Evolutionary conservation across 2,113 vertebrate genomes (phyloP).

Genomic region (Pluvianellus socialis): DNA sequence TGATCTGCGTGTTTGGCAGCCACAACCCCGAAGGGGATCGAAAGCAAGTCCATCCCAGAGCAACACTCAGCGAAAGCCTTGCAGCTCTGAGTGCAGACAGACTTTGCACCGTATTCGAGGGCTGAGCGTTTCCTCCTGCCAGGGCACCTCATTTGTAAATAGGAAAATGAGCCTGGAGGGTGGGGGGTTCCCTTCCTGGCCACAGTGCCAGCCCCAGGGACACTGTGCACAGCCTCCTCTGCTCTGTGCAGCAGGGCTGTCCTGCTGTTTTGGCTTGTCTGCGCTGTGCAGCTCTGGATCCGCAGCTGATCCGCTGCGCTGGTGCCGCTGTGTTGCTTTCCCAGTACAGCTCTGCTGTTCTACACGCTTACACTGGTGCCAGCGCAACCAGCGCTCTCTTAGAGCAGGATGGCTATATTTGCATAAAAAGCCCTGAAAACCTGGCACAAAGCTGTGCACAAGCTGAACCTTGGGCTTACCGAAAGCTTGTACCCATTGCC

Average conservation of each 20-base stretch:
- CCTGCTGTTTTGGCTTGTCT: neutral
- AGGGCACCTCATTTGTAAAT: neutral
- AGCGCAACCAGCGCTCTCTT: neutral
- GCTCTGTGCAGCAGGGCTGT: neutral
- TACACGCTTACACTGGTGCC: neutral
- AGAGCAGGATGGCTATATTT: neutral
- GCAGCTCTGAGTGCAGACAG: neutral
- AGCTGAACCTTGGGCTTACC: neutral
- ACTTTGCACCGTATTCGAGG: neutral
- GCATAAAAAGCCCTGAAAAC: neutral
- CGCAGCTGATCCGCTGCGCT: neutral
- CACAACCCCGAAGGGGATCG: rapidly evolving
- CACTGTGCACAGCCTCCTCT: too few relatives aligned
- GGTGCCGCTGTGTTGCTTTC: neutral
- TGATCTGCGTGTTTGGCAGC: neutral
- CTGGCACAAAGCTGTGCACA: neutral
- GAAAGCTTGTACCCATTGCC: neutral
- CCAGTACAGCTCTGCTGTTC: neutral
- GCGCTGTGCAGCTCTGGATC: neutral
- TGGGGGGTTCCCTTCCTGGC: neutral
- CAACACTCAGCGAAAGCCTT: neutral
- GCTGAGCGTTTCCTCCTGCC: neutral
- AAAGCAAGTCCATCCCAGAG: rapidly evolving
- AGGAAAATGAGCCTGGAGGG: neutral
- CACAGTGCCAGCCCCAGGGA: neutral